Conservation (phyloP, 2,888 invertebrate species). For the Trissolcus japonicus region DNA sequence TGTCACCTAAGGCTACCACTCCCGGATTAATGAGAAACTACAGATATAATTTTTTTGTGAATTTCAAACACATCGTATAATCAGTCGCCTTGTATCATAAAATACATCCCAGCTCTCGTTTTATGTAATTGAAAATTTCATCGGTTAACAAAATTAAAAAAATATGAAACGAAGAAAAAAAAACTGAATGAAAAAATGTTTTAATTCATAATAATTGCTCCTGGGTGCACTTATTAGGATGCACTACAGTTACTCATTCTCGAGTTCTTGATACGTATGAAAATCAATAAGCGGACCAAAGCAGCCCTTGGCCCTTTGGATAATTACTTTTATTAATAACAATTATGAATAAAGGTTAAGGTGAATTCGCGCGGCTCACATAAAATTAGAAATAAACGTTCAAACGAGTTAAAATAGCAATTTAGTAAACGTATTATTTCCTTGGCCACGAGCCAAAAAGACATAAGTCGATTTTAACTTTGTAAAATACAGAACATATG, state of each 20-base stretch:
- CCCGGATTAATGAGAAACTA: conserved; percentile 54
- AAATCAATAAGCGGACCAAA: conserved; percentile 42
- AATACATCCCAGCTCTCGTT: conserved; percentile 1
- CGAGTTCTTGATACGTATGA: conserved; percentile 3
- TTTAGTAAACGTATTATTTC: conserved; percentile 46
- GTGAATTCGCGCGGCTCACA: conserved; percentile 16
- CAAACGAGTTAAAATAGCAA: conserved; percentile 44
- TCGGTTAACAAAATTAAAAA: conserved; percentile 10
- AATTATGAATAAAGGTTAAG: conserved; percentile 39
- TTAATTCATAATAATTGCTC: too few species aligned
- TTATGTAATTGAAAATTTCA: conserved; percentile 8
- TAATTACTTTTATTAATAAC: conserved; percentile 44
- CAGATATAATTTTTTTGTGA: conserved; percentile 25
- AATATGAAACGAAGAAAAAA: background rate
- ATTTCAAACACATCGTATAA: conserved; percentile 20
- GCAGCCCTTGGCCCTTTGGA: conserved; percentile 33
- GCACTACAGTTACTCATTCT: too few species aligned
- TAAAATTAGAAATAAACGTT: conserved; percentile 31
- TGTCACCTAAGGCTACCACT: conserved; percentile 56
- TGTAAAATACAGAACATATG: conserved; percentile 45
- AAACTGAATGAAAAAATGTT: background rate
- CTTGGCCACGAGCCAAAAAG: conserved; percentile 48
- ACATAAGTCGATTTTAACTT: conserved; percentile 49
- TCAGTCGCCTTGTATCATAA: conserved; percentile 9
- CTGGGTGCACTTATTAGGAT: too few species aligned